Evolutionary conservation across 2,888 invertebrate species (phyloP).

Genomic region (Sphaerophoria rueppellii): DNA sequence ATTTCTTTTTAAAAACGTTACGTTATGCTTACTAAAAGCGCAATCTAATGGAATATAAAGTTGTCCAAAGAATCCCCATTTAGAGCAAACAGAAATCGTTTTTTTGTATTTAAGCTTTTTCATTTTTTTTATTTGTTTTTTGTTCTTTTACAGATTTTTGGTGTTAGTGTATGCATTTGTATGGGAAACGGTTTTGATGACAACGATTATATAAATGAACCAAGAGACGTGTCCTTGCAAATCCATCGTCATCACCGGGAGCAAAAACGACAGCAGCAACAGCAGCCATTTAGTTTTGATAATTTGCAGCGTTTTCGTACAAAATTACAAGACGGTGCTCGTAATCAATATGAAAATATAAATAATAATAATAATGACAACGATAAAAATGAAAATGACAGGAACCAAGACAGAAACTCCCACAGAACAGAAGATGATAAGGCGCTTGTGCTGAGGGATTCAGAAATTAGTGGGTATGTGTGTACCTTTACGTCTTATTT

Average conservation of each 20-base stretch:
- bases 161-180: constrained; percentile 52
- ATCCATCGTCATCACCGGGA: constrained; percentile 26
- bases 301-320: constrained; percentile 58
- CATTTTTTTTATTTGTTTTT: neutral
- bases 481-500: neutral
- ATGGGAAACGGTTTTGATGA: constrained; percentile 58
- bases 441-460: constrained; percentile 11
- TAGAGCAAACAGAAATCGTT: neutral
- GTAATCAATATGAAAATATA: constrained; percentile 9
- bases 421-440: neutral
- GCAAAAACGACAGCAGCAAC: constrained; percentile 36
- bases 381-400: constrained; percentile 1
- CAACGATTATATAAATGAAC: constrained; percentile 53
- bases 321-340: constrained; percentile 41
- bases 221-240: constrained; percentile 41
- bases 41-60: neutral
- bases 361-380: constrained; percentile 21
- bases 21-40: neutral
- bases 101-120: neutral
- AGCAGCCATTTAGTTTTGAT: constrained; percentile 54
- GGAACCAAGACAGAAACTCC: constrained; percentile 23
- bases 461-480: constrained; percentile 37
- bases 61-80: neutral
- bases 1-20: constrained; percentile 1
- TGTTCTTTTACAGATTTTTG: constrained; percentile 52